Evolutionary conservation across 2,888 invertebrate species (phyloP), one percentile per base, ranked within the genome.

Genomic region (Acronicta psi): DNA sequence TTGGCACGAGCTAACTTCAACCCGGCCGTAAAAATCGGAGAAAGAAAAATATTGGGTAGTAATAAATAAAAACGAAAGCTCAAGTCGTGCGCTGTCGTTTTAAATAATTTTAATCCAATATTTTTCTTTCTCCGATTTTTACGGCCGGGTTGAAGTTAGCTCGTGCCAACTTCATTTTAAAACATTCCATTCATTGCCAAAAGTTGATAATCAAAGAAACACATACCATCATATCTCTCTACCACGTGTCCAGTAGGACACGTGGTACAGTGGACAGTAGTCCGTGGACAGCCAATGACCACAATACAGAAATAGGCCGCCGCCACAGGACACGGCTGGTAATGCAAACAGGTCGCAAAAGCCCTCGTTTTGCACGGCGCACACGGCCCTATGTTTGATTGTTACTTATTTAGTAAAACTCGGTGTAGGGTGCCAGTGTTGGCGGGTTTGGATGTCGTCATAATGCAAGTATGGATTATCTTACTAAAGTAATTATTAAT

Each of bases 351-450:
- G 58, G 45, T 59, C 17, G 40, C 55, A 46, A 80, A 85, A 86
- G 77, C 86, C 75, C 78, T 55, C 43, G 65, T 59, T 58, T 55
- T 43, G 68, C 55, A 31, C 73, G 73, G 57, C 37, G 77, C 79
- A 80, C 88, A 88, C 87, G 86, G 63, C 58, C 46, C 38, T 2
- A 23, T 84, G 76, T 87, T 86, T 86, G 68, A 56, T 61, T 62
- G 17, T 75, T 79, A 77, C 81, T 79, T 85, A 83, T 79, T 80
- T 76, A 78, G 66, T 73, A 59, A 72, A 70, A 61, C 63, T 41
- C 18, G 13, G 18, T 62, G 69, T 58, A 41, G 29, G 73, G 75
- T 34, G 34, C 37, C 42, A 59, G 16, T 76, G 34, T 6, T 0
- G 54, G 68, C 69, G 73, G 25, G 3, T 45, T 47, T 16, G 0